Percentiles rank a stretch among this genome's conserved stretches.
Conservation (phyloP, 2,113 vertebrate species). For the Nothobranchius kuhntae region DNA sequence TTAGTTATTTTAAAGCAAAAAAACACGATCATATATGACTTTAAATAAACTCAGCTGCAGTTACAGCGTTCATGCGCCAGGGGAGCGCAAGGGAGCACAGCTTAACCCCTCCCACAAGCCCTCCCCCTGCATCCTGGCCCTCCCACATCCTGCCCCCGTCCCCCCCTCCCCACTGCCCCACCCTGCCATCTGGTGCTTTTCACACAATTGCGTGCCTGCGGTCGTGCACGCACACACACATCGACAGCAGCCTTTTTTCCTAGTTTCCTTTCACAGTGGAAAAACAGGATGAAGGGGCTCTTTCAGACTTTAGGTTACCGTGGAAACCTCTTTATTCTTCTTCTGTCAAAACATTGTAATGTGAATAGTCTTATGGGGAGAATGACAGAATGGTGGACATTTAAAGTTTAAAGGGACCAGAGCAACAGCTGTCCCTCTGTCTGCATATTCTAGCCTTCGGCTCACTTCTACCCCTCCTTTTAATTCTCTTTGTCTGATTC, state of each 20-base stretch:
- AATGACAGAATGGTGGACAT: constrained; percentile 70
- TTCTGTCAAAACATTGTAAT: constrained; percentile 66
- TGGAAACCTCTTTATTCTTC: constrained; percentile 75
- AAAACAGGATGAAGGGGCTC: constrained; percentile 82
- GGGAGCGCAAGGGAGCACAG: constrained; percentile 90
- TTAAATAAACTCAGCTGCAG: constrained; percentile 50
- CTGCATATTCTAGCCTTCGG: constrained; percentile 50
- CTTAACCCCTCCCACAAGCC: constrained; percentile 69
- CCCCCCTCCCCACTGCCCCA: constrained; percentile 69
- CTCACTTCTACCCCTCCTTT: constrained; percentile 25
- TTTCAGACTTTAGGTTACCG: constrained; percentile 76
- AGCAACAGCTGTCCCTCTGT: constrained; percentile 73
- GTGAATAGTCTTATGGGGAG: constrained; percentile 35
- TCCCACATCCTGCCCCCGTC: constrained; percentile 72
- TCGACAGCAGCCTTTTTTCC: constrained; percentile 68
- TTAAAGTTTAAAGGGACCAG: constrained; percentile 82
- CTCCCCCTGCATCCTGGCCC: constrained; percentile 63
- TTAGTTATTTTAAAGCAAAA: constrained; percentile 6
- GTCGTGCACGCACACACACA: constrained; percentile 36
- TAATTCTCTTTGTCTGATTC: constrained; percentile 1
- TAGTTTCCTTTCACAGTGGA: constrained; percentile 77
- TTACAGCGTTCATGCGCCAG: constrained; percentile 82
- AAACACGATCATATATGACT: not conserved
- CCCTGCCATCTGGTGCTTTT: constrained; percentile 85
- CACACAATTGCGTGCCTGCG: constrained; percentile 47